Conservation (phyloP, 30 jellyfish, hydroid and myxozoan genomes). For the Hydractinia symbiolongicarpus region DNA sequence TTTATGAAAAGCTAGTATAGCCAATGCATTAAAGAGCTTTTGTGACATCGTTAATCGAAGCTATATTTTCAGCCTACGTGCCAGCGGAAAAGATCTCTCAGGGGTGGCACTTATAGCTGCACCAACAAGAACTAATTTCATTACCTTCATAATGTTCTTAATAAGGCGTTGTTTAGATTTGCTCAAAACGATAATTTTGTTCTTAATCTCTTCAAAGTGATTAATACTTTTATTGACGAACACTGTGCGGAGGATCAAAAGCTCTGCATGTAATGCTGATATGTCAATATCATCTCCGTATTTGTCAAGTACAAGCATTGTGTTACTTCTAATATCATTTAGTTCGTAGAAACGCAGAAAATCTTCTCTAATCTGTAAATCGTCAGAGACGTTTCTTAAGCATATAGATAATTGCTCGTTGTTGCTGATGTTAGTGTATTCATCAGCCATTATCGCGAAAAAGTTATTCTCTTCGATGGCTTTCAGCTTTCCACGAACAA, state of each 20-base stretch:
- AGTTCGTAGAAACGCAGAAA: conserved; percentile 35
- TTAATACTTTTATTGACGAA: conserved; percentile 19
- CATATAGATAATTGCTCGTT: conserved; percentile 30
- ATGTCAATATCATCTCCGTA: conserved; percentile 27
- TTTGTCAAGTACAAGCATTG: conserved; percentile 19
- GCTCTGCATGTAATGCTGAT: conserved; percentile 37
- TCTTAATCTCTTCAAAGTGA: background rate
- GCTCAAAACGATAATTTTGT: background rate
- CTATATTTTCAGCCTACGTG: conserved; percentile 36
- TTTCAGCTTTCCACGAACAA: conserved; percentile 26
- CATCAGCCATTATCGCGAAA: conserved; percentile 39
- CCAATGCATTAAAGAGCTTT: conserved; percentile 17
- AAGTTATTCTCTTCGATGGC: conserved; percentile 27
- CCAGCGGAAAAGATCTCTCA: conserved; percentile 14
- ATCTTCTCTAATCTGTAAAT: conserved; percentile 21
- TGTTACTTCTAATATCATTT: conserved; percentile 15
- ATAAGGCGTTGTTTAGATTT: background rate
- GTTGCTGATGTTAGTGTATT: conserved; percentile 39
- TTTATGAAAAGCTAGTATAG: conserved; percentile 7
- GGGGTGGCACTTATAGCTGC: conserved; percentile 14
- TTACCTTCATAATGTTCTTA: background rate
- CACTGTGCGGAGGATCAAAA: conserved; percentile 32
- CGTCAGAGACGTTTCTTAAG: conserved; percentile 30
- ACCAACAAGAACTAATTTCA: conserved; percentile 7
- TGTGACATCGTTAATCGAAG: conserved; percentile 30